These are phyloP conservation scores for Phengaris alcon DNA, from an alignment of 2,888 invertebrate species.

Conservation along the genomic window DNA sequence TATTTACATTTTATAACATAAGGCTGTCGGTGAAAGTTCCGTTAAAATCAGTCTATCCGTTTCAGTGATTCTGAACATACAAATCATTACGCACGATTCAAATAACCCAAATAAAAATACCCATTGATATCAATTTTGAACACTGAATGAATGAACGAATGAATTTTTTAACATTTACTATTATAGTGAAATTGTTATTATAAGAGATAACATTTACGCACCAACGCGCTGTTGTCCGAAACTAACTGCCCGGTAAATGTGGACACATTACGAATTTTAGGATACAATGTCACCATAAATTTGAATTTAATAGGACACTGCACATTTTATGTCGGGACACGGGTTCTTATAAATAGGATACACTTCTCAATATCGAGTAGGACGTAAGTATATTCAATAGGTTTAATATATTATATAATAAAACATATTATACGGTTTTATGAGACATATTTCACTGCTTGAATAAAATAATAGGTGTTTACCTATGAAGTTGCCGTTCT, in stretches of 20 bases:
- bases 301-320: slow-evolving; percentile 1
- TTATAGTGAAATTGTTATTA: slow-evolving; percentile 21
- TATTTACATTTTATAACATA: too few relatives aligned
- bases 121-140: neutral
- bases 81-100: too few relatives aligned
- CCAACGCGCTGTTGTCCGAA: slow-evolving; percentile 50
- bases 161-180: slow-evolving; percentile 2
- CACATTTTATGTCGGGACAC: neutral
- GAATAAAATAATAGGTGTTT: too few relatives aligned
- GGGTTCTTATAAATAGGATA: too few relatives aligned
- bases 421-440: neutral
- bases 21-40: too few relatives aligned
- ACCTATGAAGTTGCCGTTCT: too few relatives aligned
- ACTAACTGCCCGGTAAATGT: slow-evolving; percentile 66
- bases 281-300: slow-evolving; percentile 50
- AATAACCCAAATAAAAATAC: neutral
- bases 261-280: slow-evolving; percentile 51
- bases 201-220: slow-evolving; percentile 29
- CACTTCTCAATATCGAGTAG: too few relatives aligned
- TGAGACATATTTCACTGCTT: neutral
- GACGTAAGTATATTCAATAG: neutral
- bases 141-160: neutral
- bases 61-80: too few relatives aligned
- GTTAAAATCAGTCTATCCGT: too few relatives aligned
- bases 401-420: neutral